phyloP scores from a whole-genome alignment of 1,140 invertebrate genomes.

The Dreissena rostriformis region DNA sequence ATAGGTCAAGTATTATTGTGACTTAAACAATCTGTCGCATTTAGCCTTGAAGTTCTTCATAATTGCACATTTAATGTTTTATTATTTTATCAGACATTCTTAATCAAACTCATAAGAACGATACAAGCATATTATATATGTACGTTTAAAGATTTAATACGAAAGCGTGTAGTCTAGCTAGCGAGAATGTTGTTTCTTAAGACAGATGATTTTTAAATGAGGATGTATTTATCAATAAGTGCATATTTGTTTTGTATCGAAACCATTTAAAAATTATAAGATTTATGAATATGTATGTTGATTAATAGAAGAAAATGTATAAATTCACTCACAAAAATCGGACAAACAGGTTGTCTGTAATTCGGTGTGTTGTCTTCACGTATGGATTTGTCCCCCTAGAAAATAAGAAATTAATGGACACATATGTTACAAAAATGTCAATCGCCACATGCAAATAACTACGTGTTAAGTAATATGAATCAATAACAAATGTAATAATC shows the following conservation, averaged over 20 bases:
- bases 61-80: not conserved
- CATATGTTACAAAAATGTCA: not conserved
- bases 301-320: not conserved
- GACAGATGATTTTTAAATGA: too few species aligned
- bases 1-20: not conserved
- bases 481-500: not conserved
- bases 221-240: too few species aligned
- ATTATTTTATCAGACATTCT: not conserved
- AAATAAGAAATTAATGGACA: not conserved
- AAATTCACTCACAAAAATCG: conserved; percentile 4
- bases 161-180: too few species aligned
- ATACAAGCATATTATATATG: too few species aligned
- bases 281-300: not conserved
- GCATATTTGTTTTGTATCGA: too few species aligned
- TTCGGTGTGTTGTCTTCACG: not conserved
- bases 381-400: conserved; percentile 13
- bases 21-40: not conserved
- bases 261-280: not conserved
- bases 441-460: not conserved
- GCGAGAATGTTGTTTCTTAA: too few species aligned
- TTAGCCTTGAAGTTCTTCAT: not conserved
- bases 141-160: too few species aligned
- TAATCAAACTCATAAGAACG: too few species aligned
- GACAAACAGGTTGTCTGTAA: not conserved
- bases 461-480: not conserved